Conservation (phyloP, 2,888 invertebrate genomes). For the Thymelicus acteon region DNA sequence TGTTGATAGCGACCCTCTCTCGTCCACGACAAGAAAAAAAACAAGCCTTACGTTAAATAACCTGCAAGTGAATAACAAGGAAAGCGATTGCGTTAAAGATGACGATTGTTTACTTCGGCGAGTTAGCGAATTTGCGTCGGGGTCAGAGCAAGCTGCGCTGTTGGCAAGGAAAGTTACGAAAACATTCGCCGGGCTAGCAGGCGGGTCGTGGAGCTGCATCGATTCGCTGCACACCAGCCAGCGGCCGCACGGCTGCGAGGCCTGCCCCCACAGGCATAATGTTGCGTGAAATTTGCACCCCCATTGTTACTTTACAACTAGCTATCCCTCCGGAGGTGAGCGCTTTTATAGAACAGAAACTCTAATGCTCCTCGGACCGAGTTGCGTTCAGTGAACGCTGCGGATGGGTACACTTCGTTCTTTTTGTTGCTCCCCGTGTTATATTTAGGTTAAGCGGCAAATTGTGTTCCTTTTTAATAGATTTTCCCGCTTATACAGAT, state of each 20-base stretch:
- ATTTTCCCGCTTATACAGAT: not conserved
- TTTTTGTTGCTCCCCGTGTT: slow-evolving; percentile 18
- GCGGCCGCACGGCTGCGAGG: slow-evolving; percentile 50
- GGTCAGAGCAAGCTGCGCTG: slow-evolving; percentile 36
- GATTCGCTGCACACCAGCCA: slow-evolving; percentile 68
- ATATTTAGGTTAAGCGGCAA: slow-evolving; percentile 12
- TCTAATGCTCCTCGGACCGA: slow-evolving; percentile 63
- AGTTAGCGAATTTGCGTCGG: slow-evolving; percentile 42
- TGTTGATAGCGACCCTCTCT: not conserved
- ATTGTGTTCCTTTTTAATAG: not conserved
- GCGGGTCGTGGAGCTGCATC: slow-evolving; percentile 68
- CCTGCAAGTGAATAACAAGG: slow-evolving; percentile 5
- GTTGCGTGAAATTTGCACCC: slow-evolving; percentile 80
- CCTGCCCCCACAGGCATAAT: slow-evolving; percentile 66
- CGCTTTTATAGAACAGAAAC: slow-evolving; percentile 59
- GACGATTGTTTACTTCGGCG: slow-evolving; percentile 40
- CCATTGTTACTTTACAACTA: slow-evolving; percentile 71
- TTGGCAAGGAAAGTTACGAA: slow-evolving; percentile 51
- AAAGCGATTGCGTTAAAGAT: slow-evolving; percentile 35
- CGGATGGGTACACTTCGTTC: slow-evolving; percentile 23
- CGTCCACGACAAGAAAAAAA: not conserved
- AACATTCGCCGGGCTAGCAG: slow-evolving; percentile 48
- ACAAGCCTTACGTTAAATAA: not conserved
- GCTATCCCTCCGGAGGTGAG: slow-evolving; percentile 56
- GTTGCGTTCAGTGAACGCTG: slow-evolving; percentile 50